Conservation (phyloP, 1,140 invertebrate species). For the Armadillidium nasatum region DNA sequence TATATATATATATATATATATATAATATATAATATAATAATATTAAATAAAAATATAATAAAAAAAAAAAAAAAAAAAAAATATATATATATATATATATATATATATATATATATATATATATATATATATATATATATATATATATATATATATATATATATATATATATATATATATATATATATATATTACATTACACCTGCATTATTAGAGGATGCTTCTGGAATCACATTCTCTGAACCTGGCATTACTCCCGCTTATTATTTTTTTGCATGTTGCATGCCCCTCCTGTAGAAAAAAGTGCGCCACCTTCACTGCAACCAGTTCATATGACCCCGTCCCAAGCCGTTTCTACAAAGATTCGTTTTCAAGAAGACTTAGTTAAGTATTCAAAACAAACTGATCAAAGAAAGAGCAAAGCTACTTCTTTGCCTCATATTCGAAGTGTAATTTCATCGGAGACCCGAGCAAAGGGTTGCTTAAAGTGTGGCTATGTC, state of each 20-base stretch:
- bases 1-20: constrained; percentile 31
- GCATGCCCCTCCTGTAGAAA: constrained; percentile 1
- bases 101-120: constrained; percentile 1
- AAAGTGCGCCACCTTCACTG: not conserved
- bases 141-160: constrained; percentile 34
- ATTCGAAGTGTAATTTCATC: not conserved
- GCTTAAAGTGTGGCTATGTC: constrained; percentile 4
- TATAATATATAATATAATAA: constrained; percentile 22
- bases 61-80: not conserved
- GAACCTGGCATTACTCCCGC: not conserved
- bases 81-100: not conserved
- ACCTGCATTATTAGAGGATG: not conserved
- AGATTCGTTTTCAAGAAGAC: not conserved
- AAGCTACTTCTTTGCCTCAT: too few relatives aligned
- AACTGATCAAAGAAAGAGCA: not conserved
- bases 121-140: constrained; percentile 24
- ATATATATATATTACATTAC: constrained; percentile 36
- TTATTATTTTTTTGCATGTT: constrained; percentile 1
- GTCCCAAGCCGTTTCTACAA: not conserved
- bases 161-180: constrained; percentile 35
- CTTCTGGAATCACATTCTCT: not conserved
- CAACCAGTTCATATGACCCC: not conserved
- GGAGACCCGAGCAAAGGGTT: constrained; percentile 6
- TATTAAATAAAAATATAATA: too few relatives aligned
- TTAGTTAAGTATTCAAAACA: not conserved